Evolutionary conservation across 2,888 invertebrate species (phyloP).

Genomic region (Zygaena filipendulae): DNA sequence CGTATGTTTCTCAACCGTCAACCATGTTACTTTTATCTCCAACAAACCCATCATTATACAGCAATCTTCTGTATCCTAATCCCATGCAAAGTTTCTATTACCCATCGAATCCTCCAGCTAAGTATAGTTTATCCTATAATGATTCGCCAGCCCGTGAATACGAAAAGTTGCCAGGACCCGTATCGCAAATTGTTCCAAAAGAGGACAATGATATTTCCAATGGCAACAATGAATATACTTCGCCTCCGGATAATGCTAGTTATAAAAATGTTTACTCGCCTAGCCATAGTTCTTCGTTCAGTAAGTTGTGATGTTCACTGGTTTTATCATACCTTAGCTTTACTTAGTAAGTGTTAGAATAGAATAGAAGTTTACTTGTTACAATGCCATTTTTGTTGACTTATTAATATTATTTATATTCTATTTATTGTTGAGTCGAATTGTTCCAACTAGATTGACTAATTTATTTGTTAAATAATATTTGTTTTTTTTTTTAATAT

Average conservation of each 20-base stretch:
- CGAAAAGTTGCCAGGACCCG: slow-evolving; percentile 35
- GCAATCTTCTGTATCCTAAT: slow-evolving; percentile 38
- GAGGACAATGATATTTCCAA: slow-evolving; percentile 42
- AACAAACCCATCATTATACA: slow-evolving; percentile 40
- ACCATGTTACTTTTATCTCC: slow-evolving; percentile 46
- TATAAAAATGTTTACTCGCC: slow-evolving; percentile 42
- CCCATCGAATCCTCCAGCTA: slow-evolving; percentile 41
- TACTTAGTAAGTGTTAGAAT: no score
- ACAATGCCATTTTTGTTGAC: no score
- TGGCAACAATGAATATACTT: slow-evolving; percentile 37
- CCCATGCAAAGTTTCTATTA: slow-evolving; percentile 46
- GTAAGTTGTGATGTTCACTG: slow-evolving; percentile 25
- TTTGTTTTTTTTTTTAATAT: no score
- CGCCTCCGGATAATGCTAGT: slow-evolving; percentile 33
- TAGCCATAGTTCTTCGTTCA: slow-evolving; percentile 32
- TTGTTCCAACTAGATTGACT: no score
- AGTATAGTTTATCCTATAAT: slow-evolving; percentile 35
- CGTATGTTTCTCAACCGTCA: slow-evolving; percentile 42
- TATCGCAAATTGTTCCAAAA: slow-evolving; percentile 35
- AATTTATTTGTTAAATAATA: no score
- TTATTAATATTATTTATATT: no score
- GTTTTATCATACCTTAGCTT: no score
- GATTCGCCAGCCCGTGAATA: slow-evolving; percentile 34
- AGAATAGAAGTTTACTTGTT: no score
- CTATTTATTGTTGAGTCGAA: no score